Evolutionary conservation across 2,797 vertebrate species (phyloP).

Genomic region (Gymnothorax javanicus): DNA sequence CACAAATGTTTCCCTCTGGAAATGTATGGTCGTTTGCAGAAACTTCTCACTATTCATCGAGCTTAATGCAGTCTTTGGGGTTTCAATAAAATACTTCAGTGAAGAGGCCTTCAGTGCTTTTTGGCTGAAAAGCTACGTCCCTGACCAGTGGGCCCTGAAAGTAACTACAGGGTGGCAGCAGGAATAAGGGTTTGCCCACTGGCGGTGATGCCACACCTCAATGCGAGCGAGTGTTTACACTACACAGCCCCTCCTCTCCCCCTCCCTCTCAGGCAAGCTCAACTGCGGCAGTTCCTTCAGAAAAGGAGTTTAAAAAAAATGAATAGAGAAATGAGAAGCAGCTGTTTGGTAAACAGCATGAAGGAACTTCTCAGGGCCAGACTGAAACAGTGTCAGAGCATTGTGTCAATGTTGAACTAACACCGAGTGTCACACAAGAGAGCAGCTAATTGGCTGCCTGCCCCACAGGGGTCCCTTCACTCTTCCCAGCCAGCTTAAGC

Average conservation of each 20-base stretch:
- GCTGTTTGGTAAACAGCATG: neutral
- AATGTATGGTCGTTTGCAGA: conserved; percentile 60
- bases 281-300: neutral
- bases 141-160: neutral
- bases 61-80: conserved; percentile 65
- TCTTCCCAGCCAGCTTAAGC: conserved; percentile 55
- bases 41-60: conserved; percentile 65
- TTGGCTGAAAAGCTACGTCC: neutral
- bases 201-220: neutral
- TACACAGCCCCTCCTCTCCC: neutral
- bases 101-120: neutral
- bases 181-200: neutral
- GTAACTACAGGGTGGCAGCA: neutral
- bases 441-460: conserved; percentile 71
- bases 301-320: neutral
- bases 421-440: conserved; percentile 55
- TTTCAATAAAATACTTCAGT: conserved; percentile 55
- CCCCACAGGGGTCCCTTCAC: conserved; percentile 60
- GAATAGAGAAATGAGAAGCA: neutral
- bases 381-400: conserved; percentile 41
- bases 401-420: conserved; percentile 45
- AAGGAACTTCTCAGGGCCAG: conserved; percentile 33
- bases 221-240: neutral
- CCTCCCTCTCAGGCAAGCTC: neutral
- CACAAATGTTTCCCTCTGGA: conserved; percentile 55